Base-by-base conservation (phyloP, 2,888 invertebrate genomes). In the Epirrita christyi region DNA sequence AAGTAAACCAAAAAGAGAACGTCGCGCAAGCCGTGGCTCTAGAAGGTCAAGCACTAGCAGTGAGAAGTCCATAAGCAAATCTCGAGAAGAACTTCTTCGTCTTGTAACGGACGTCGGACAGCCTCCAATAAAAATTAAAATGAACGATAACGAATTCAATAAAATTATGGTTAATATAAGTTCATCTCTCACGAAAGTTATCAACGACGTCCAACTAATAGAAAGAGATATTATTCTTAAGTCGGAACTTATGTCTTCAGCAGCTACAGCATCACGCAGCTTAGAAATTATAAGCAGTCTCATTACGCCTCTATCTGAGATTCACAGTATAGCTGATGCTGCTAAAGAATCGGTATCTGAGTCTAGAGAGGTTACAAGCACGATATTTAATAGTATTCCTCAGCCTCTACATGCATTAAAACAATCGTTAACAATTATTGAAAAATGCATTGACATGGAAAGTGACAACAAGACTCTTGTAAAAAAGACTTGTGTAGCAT, bases 371-470 rank as follows among this genome's bases (percentile, higher is more conserved):
- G 75, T 88, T n/a, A 84, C 90, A 56, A 80, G 91, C 41, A 89
- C 93, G 1, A 86, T 94, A 69, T 93, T 95, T 7, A 93, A 93
- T 58, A 89, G 90, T 57, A 81, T 94, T 27, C 88, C 93, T 10
- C 83, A 91, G 21, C 93, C 95, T 2, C 85, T 96, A 36, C 94
- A 94, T 67, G 88, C 92, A 29, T 80, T 96, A 15, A 95, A 95
- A 71, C 93, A 94, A 68, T 94, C 94, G 21, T 76, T 96, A 5
- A 93, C 93, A 13, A 93, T 95, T 1, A 93, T 95, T 36, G 94
- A 95, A 77, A 94, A 94, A 75, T 95, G 95, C 72, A 93, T 95
- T 36, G 94, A 94, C 69, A 93, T 95, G 65, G 94, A 95, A 78
- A 94, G 94, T 66, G 93, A 93, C 36, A 94, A 93, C 9, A 94